Evolutionary conservation across 2,797 vertebrate species (phyloP).

Genomic region (Rhincodon typus): DNA sequence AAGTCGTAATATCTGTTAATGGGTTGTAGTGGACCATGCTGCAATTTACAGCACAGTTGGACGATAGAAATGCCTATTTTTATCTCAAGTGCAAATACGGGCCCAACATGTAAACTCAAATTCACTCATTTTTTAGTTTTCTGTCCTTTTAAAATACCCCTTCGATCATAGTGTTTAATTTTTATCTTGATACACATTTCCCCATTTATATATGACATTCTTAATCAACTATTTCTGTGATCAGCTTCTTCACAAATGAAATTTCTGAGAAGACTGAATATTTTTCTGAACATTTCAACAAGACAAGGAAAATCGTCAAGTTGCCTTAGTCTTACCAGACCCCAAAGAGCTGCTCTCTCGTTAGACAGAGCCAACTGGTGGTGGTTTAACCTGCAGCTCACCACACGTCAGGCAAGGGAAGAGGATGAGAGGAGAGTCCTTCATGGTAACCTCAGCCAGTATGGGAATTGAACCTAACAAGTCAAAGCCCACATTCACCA

Average conservation of each 20-base stretch:
- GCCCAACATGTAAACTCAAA: background rate
- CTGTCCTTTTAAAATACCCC: background rate
- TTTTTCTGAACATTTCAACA: background rate
- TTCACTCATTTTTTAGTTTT: background rate
- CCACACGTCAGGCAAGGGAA: too few relatives aligned
- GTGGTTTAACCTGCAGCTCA: too few relatives aligned
- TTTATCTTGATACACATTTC: background rate
- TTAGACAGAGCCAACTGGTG: too few relatives aligned
- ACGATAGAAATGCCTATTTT: background rate
- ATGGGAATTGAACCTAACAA: too few relatives aligned
- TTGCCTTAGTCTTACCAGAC: too few relatives aligned
- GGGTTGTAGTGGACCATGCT: background rate
- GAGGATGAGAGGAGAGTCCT: too few relatives aligned
- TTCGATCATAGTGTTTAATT: background rate
- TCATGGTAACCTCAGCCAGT: too few relatives aligned
- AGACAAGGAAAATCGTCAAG: background rate
- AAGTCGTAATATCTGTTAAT: background rate
- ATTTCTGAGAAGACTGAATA: background rate
- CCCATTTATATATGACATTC: background rate
- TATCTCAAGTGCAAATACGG: background rate
- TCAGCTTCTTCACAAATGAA: background rate
- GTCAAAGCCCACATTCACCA: too few relatives aligned
- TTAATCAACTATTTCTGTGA: background rate
- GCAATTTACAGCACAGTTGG: background rate
- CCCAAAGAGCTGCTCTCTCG: too few relatives aligned